These are phyloP conservation scores for Atherinosoma microstoma DNA, from an alignment of 2,797 vertebrate genomes.

Conservation along the genomic window DNA sequence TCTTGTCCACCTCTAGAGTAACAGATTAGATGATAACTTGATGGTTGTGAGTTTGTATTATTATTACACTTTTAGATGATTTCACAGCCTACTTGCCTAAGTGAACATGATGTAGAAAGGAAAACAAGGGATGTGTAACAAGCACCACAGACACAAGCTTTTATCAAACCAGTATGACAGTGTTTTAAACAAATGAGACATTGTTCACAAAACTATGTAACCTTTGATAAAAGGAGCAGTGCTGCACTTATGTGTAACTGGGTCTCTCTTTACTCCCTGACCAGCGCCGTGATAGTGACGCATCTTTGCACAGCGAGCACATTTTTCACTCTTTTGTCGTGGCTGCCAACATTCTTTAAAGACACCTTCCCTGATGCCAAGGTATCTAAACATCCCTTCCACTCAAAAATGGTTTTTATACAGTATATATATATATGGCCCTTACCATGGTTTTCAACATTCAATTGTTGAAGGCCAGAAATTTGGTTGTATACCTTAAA, in stretches of 20 bases:
- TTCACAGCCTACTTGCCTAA: constrained; percentile 5
- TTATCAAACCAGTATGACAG: not conserved
- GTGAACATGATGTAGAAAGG: not conserved
- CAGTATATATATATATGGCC: not conserved
- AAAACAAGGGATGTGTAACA: constrained; percentile 1
- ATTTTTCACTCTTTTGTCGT: constrained; percentile 95
- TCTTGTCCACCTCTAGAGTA: constrained; percentile 3
- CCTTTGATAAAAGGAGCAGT: not conserved
- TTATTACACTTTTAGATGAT: not conserved
- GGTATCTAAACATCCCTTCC: constrained; percentile 75
- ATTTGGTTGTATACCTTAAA: not conserved
- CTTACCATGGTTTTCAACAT: not conserved
- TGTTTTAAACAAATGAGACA: constrained; percentile 3
- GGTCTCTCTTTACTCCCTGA: constrained; percentile 22
- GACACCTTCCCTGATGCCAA: constrained; percentile 93
- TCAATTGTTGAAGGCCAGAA: not conserved
- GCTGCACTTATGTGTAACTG: constrained; percentile 5
- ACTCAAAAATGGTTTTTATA: too few species aligned
- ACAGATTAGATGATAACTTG: constrained; percentile 2
- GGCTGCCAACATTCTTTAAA: constrained; percentile 96
- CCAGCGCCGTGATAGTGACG: constrained; percentile 91
- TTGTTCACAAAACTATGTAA: not conserved
- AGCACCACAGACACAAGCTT: not conserved
- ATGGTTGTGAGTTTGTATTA: constrained; percentile 5
- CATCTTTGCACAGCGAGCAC: constrained; percentile 93